phyloP scores from a whole-genome alignment of 2,797 vertebrate genomes.

The Sebastes trivittatus region DNA sequence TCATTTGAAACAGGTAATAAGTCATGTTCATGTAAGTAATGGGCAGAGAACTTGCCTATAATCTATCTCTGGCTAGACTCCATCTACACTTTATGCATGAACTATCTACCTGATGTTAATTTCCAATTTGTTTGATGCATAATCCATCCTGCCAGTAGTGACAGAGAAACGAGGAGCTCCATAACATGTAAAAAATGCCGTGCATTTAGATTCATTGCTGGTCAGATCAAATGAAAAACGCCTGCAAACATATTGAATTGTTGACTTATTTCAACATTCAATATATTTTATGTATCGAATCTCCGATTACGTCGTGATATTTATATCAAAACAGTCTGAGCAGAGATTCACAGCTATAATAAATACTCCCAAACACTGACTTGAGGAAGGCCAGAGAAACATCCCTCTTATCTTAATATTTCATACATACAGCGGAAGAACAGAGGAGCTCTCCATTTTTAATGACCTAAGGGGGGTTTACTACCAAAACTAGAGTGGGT shows the following conservation, averaged over 20 bases:
- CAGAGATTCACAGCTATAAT: constrained; percentile 31
- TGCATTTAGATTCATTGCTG: background rate
- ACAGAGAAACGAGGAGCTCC: background rate
- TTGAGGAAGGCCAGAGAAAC: constrained; percentile 26
- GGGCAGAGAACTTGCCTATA: background rate
- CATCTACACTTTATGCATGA: background rate
- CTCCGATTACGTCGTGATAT: background rate
- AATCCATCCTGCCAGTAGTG: background rate
- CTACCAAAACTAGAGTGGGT: constrained; percentile 29
- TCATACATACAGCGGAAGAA: constrained; percentile 47
- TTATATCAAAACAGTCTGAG: constrained; percentile 3
- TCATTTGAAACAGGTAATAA: background rate
- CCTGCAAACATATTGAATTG: background rate
- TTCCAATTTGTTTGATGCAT: background rate
- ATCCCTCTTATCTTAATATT: constrained; percentile 58
- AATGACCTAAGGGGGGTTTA: constrained; percentile 47
- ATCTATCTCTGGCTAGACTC: background rate
- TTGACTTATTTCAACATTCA: constrained; percentile 5
- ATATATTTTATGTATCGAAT: background rate
- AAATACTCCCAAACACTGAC: constrained; percentile 39
- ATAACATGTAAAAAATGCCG: background rate
- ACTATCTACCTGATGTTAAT: background rate
- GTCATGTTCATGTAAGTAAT: background rate
- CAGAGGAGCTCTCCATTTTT: constrained; percentile 60
- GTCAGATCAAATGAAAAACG: background rate